Evolutionary conservation across 2,797 vertebrate genomes (phyloP), one percentile per base, ranked within the genome.

Genomic region (Sebastes steindachneri): DNA sequence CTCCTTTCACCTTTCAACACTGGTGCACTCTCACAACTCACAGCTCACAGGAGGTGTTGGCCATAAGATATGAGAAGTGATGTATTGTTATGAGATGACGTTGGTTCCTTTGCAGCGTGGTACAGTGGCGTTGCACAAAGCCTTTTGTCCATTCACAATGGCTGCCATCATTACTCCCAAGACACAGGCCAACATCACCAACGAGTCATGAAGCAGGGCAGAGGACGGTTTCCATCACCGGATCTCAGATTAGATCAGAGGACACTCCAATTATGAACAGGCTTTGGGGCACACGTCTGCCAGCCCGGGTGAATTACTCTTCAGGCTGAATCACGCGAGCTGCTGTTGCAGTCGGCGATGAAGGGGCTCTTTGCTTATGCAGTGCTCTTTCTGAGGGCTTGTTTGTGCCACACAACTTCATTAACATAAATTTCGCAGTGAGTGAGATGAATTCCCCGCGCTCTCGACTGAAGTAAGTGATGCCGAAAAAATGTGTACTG

Each of bases 321-420:
- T 77, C 29, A 75, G 48, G 73, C 62, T 72, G 68, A 77, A 74
- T 83, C 82, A 77, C 63, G 21, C 12, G 8, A 68, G 75, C 72
- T 69, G 71, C 67, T 73, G 74, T 73, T 82, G 59, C 69, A 62
- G 66, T 6, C 10, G 29, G 33, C 53, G 80, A 84, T 83, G 79
- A 80, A 79, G 80, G 75, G 54, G 41, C 77, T 69, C 82, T 83
- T 66, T 82, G 75, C 83, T 69, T 62, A 51, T 82, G 75, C 79
- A 31, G 26, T 29, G 73, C 79, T 83, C 76, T 76, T 75, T 84
- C 83, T 67, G 67, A 81, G 82, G 26, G 62, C 78, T 83, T 89
- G 76, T 89, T 89, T 86, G 55, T 83, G 77, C 80, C 74, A 76
- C 74, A 76, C 70, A 87, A 75, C 57, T 75, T 80, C 35, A 91